Evolutionary conservation across 2,888 invertebrate species (phyloP).

Genomic region (Clitarchus hookeri): DNA sequence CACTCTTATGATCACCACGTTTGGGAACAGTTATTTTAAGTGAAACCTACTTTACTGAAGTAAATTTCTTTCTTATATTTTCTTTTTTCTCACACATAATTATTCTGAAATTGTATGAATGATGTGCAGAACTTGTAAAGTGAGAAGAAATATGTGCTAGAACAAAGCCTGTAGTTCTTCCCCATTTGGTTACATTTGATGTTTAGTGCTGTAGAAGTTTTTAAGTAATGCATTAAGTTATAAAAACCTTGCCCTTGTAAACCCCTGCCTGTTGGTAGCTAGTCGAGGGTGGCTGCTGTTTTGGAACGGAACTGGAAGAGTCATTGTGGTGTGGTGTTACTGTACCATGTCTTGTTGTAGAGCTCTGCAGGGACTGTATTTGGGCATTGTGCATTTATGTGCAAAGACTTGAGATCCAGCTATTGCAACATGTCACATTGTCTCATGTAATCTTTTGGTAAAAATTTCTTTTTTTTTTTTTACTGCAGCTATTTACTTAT

Average conservation of each 20-base stretch:
- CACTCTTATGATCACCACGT: too few species aligned
- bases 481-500: too few species aligned
- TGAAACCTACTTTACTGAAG: too few species aligned
- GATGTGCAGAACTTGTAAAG: too few species aligned
- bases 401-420: too few species aligned
- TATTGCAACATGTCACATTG: too few species aligned
- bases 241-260: background rate
- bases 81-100: too few species aligned
- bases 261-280: background rate
- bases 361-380: background rate
- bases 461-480: too few species aligned
- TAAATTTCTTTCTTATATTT: too few species aligned
- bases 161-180: background rate
- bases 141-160: background rate
- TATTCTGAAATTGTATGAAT: too few species aligned
- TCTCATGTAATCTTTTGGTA: too few species aligned
- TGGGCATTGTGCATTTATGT: background rate
- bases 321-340: background rate
- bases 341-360: background rate
- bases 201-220: constrained; percentile 1
- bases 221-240: background rate
- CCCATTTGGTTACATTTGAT: background rate
- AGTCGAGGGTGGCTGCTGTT: background rate
- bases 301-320: background rate
- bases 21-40: too few species aligned